phyloP scores from a whole-genome alignment of 2,797 vertebrate genomes.

The Pterois miles region DNA sequence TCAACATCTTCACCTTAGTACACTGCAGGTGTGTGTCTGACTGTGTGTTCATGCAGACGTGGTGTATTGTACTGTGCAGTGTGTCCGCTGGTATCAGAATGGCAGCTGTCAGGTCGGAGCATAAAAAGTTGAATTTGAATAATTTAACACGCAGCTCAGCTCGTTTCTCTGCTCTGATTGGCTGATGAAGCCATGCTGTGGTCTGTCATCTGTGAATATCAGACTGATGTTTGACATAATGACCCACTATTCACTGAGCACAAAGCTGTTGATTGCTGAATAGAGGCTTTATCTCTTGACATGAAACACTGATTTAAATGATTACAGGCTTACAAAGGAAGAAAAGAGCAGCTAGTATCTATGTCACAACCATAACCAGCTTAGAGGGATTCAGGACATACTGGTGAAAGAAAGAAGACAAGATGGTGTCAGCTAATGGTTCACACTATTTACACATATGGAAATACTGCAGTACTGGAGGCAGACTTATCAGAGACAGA shows the following conservation, averaged over 20 bases:
- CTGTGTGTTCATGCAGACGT: background rate
- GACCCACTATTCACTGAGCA: conserved; percentile 29
- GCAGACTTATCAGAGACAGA: background rate
- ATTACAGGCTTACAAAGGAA: background rate
- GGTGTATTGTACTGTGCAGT: background rate
- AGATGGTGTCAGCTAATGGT: background rate
- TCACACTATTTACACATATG: background rate
- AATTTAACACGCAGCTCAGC: background rate
- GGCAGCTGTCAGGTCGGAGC: conserved; percentile 3
- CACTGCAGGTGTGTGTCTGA: background rate
- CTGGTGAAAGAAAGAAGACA: background rate
- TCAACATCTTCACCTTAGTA: background rate
- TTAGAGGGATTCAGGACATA: background rate
- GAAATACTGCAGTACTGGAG: background rate
- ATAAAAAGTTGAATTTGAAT: background rate
- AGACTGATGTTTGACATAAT: conserved; percentile 24
- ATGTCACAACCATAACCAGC: background rate
- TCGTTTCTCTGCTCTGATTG: conserved; percentile 6
- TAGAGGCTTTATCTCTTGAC: background rate
- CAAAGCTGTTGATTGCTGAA: conserved; percentile 25
- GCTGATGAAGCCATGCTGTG: background rate
- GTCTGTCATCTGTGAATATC: conserved; percentile 8
- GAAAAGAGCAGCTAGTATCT: background rate
- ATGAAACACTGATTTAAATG: conserved; percentile 11
- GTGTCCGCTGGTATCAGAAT: background rate